Conservation (phyloP, 2,797 vertebrate species). For the Allobates femoralis region DNA sequence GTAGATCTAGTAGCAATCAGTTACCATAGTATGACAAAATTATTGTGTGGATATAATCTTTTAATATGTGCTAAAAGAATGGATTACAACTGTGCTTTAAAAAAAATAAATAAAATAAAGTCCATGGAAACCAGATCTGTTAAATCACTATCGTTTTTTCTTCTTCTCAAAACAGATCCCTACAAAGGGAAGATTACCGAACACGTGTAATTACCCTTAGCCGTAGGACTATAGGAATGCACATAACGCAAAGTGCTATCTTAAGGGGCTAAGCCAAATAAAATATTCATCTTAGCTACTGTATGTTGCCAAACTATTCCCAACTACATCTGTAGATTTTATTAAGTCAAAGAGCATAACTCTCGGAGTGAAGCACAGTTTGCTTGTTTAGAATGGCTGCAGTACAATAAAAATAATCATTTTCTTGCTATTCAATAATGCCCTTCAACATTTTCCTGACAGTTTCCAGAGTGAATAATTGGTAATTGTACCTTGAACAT, state of each 20-base stretch:
- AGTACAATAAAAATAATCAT: slow-evolving; percentile 18
- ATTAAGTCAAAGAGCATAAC: slow-evolving; percentile 8
- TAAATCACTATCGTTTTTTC: no score
- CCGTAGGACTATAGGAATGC: neutral
- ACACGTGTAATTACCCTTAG: neutral
- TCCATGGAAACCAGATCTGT: no score
- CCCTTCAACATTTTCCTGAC: slow-evolving; percentile 47
- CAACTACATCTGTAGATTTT: neutral
- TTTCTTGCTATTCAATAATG: slow-evolving; percentile 43
- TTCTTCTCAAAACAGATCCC: no score
- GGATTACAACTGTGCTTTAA: no score
- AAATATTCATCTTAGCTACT: neutral
- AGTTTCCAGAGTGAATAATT: slow-evolving; percentile 52
- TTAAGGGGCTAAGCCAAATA: neutral
- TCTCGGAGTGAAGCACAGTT: neutral
- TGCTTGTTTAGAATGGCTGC: neutral
- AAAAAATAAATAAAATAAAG: no score
- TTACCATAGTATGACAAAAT: no score
- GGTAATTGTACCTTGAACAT: slow-evolving; percentile 53
- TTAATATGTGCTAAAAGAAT: no score
- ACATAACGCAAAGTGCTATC: neutral
- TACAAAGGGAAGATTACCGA: no score
- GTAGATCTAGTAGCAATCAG: no score
- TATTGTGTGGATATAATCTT: no score
- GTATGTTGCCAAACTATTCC: neutral